Evolutionary conservation across 2,888 invertebrate genomes (phyloP).

Genomic region (Conistra vaccinii): DNA sequence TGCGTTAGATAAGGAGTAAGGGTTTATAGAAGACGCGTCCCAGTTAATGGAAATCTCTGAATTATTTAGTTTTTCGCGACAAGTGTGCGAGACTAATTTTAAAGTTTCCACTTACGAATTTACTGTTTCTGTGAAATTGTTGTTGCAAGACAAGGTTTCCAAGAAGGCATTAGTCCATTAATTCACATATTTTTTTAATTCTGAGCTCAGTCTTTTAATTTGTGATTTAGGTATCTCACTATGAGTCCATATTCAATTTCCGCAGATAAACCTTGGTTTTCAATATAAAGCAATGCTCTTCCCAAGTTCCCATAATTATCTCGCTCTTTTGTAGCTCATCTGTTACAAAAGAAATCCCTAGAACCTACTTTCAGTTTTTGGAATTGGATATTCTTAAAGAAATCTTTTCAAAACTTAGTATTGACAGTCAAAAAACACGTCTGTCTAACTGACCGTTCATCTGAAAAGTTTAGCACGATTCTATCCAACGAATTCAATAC

Average conservation of each 20-base stretch:
- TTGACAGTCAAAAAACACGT: not conserved
- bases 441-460: not conserved
- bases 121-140: not conserved
- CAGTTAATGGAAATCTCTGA: constrained; percentile 20
- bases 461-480: not conserved
- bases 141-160: not conserved
- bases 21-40: not conserved
- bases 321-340: not conserved
- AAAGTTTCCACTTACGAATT: not conserved
- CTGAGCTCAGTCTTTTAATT: not conserved
- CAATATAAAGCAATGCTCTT: not conserved
- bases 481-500: not conserved
- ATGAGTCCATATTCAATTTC: not conserved
- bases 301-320: not conserved
- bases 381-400: not conserved
- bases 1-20: not conserved
- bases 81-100: not conserved
- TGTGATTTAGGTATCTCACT: not conserved
- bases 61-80: constrained; percentile 29
- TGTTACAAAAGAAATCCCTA: not conserved
- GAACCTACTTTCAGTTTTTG: not conserved
- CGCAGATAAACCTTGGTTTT: not conserved
- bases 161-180: not conserved
- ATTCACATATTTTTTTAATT: not conserved
- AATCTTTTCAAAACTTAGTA: not conserved